Evolutionary conservation across 2,888 invertebrate genomes (phyloP).

Genomic region (Heliconius sara): DNA sequence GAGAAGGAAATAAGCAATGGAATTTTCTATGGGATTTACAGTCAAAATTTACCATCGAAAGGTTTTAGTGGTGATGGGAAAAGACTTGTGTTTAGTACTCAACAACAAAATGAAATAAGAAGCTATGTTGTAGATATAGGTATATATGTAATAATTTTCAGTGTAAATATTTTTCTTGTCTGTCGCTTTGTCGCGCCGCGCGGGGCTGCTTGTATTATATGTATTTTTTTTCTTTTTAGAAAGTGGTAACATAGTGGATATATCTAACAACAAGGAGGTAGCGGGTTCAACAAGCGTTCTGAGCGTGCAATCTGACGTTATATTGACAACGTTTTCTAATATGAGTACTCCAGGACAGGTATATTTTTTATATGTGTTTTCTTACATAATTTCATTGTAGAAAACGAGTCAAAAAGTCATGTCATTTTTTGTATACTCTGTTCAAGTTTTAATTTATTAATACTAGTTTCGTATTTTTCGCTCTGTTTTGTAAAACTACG

Average conservation of each 20-base stretch:
- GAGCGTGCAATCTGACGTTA: conserved; percentile 79
- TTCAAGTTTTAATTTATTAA: no score
- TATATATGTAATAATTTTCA: conserved; percentile 57
- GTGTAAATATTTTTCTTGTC: no score
- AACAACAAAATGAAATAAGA: conserved; percentile 84
- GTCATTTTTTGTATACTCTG: no score
- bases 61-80: conserved; percentile 87
- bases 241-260: conserved; percentile 63
- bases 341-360: conserved; percentile 78
- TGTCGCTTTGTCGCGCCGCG: no score
- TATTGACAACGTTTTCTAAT: conserved; percentile 79
- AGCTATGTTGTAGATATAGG: conserved; percentile 86
- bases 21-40: conserved; percentile 88
- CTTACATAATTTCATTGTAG: neutral
- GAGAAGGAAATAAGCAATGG: conserved; percentile 71
- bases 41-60: conserved; percentile 79
- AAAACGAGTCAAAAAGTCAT: no score
- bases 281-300: conserved; percentile 79
- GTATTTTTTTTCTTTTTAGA: conserved; percentile 53
- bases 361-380: neutral
- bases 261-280: conserved; percentile 63
- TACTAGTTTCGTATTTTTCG: no score
- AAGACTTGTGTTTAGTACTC: conserved; percentile 86
- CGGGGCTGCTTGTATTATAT: no score
- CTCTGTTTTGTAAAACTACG: no score